phyloP scores from a whole-genome alignment of 1,140 invertebrate genomes.

The Vanessa atalanta region DNA sequence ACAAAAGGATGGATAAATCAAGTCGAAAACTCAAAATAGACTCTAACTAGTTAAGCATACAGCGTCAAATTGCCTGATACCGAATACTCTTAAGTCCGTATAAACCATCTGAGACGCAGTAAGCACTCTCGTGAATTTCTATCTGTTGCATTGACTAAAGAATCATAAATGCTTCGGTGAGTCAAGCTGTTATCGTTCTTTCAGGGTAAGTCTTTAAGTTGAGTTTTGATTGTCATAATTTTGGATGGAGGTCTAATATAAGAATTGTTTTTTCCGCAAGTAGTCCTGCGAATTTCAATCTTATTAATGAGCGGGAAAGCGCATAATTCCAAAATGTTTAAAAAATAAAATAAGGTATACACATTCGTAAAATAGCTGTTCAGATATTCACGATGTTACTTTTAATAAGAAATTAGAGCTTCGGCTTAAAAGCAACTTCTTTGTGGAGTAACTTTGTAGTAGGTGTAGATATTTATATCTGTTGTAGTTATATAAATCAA shows the following conservation, averaged over 20 bases:
- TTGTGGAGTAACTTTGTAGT: not conserved
- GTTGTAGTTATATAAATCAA: too few species aligned
- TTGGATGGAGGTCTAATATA: slow-evolving; percentile 3
- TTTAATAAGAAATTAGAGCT: slow-evolving; percentile 20
- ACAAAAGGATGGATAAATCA: not conserved
- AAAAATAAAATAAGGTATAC: slow-evolving; percentile 7
- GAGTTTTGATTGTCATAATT: slow-evolving; percentile 9
- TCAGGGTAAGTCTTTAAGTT: not conserved
- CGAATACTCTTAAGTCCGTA: slow-evolving; percentile 10
- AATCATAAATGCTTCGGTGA: slow-evolving; percentile 25
- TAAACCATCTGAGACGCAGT: slow-evolving; percentile 14
- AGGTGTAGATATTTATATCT: too few species aligned
- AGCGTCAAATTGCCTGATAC: slow-evolving; percentile 3
- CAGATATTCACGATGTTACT: slow-evolving; percentile 18
- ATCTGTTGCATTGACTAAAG: slow-evolving; percentile 31
- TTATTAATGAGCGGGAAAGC: slow-evolving; percentile 11
- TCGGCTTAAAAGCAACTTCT: slow-evolving; percentile 5
- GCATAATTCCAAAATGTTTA: not conserved
- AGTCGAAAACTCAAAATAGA: slow-evolving; percentile 7
- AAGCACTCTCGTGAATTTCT: slow-evolving; percentile 33
- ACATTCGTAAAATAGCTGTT: slow-evolving; percentile 12
- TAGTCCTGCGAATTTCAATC: slow-evolving; percentile 16
- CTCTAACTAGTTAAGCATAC: not conserved
- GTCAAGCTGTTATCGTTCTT: slow-evolving; percentile 12
- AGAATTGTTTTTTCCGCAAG: slow-evolving; percentile 6